Base-by-base conservation (phyloP, 2,113 vertebrate species). In the Coregonus clupeaformis region DNA sequence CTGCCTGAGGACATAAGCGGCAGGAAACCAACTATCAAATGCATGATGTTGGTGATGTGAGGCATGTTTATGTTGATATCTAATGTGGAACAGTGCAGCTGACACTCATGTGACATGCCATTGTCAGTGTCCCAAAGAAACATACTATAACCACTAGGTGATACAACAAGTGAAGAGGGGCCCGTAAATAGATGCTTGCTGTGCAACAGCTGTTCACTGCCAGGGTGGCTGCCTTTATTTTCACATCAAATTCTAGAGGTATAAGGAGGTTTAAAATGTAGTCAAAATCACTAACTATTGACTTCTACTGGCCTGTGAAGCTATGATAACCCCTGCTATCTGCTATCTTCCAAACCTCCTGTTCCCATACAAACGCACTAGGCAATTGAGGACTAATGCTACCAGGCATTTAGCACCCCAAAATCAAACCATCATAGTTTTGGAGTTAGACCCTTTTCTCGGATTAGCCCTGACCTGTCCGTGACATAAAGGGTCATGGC, bases 111-210 rank as follows among this genome's bases (percentile, higher is more conserved):
- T 70, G 74, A 62, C 57, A 36, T 76, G 24, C 47, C 68, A 27
- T 55, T 63, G 22, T 55, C 52, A 59, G 5, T 52, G 68, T 52
- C 22, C 45, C 12, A 25, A 27, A 18, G 47, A 55, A 25, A 52
- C 32, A 52, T 47, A 24, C 22, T 22, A 52, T 18, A 52, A 52
- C 49, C 75, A 64, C 68, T 36, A 70, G 68, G 69, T 29, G 59
- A 64, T 57, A 65, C 45, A 57, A 71, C 59, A 76, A 63, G 59
- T 32, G 13, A 76, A 52, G 20, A 71, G n/a, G n/a, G n/a, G 49
- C 16, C 16, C 49, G 4, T 52, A 16, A 52, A 52, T 52, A 49
- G 47, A 49, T 13, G 47, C 11, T 16, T 49, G 36, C 36, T 36
- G 36, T 36, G 36, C 36, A 36, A 36, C 36, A 36, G 36, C 36